These are phyloP conservation scores for Romanogobio albipinnatus DNA, from an alignment of 2,113 vertebrate species.

Conservation along the genomic window DNA sequence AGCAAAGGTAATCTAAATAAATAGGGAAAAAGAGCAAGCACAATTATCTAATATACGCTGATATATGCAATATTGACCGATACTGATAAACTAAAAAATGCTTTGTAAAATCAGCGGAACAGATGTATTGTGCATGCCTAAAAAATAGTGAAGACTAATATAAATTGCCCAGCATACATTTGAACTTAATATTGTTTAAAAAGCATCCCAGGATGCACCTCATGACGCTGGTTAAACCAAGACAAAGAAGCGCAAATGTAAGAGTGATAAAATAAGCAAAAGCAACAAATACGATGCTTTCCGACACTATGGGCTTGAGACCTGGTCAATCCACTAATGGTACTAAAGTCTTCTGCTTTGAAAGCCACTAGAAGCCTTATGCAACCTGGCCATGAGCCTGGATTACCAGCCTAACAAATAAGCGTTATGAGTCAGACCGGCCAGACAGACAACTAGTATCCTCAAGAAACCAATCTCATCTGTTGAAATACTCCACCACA, in stretches of 20 bases:
- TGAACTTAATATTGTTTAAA: not conserved
- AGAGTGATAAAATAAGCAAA: not conserved
- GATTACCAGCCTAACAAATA: constrained; percentile 68
- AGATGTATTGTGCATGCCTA: not conserved
- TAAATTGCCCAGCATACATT: not conserved
- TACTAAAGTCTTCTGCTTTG: not conserved
- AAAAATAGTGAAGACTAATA: not conserved
- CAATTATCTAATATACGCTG: not conserved
- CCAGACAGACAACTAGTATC: not conserved
- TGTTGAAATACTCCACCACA: not conserved
- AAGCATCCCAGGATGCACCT: not conserved
- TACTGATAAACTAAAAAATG: not conserved
- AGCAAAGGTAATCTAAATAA: not conserved
- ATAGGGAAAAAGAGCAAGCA: not conserved
- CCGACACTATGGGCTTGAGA: not conserved
- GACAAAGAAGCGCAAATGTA: not conserved
- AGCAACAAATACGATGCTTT: not conserved
- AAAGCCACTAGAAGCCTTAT: not conserved
- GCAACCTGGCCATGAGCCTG: constrained; percentile 57
- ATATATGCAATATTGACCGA: not conserved
- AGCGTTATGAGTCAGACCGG: constrained; percentile 57
- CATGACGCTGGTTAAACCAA: not conserved
- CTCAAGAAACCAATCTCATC: not conserved
- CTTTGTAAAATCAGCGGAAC: not conserved
- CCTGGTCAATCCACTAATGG: not conserved